phyloP scores from a whole-genome alignment of 92 coral and sea anemone species.

The Epizoanthus stellaris region DNA sequence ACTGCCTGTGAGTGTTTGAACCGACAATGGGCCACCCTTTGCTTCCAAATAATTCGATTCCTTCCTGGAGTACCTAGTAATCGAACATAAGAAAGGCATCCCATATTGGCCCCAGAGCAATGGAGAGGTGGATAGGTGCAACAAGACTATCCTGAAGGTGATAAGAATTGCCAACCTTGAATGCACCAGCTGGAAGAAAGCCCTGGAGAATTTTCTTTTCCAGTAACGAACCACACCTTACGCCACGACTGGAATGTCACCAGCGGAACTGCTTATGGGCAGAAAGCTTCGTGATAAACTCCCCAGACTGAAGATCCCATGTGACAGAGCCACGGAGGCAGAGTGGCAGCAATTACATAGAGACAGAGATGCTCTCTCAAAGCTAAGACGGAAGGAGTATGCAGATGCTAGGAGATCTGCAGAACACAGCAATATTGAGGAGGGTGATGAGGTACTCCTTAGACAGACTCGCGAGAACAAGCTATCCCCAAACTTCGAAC shows the following conservation, averaged over 20 bases:
- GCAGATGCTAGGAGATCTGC: constrained; percentile 59
- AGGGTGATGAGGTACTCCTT: too few relatives aligned
- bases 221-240: constrained; percentile 63
- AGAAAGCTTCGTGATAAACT: constrained; percentile 65
- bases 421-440: too few relatives aligned
- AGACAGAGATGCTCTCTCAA: constrained; percentile 59
- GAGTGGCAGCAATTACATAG: constrained; percentile 51
- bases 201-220: constrained; percentile 57
- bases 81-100: constrained; percentile 63
- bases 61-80: constrained; percentile 66
- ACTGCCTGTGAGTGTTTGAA: constrained; percentile 46
- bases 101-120: constrained; percentile 77
- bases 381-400: constrained; percentile 56
- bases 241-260: constrained; percentile 62
- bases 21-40: constrained; percentile 66
- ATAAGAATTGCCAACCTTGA: constrained; percentile 59
- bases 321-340: constrained; percentile 57
- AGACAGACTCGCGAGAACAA: too few relatives aligned
- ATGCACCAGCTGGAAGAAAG: constrained; percentile 60
- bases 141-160: constrained; percentile 64
- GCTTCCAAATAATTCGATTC: constrained; percentile 67
- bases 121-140: too few relatives aligned
- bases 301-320: constrained; percentile 29
- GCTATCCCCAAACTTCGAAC: too few relatives aligned
- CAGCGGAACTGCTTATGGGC: constrained; percentile 67